phyloP scores from a whole-genome alignment of 2,113 vertebrate species.

The Barbus barbus region DNA sequence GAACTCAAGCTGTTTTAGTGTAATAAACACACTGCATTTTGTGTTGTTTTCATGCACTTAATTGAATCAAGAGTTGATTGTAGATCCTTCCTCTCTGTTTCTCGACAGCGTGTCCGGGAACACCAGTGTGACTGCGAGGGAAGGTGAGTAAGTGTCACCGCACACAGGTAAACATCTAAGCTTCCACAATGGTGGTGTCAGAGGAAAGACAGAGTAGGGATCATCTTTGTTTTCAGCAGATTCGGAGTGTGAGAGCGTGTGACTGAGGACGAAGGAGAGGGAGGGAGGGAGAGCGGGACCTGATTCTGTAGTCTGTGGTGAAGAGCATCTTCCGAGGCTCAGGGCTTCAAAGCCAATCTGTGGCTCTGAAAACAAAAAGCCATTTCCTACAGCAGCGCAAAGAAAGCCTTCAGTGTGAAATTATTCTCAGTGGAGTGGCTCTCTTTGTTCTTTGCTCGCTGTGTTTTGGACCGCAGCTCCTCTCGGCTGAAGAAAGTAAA shows the following conservation, averaged over 20 bases:
- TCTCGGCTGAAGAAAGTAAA: constrained; percentile 35
- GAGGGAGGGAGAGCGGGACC: constrained; percentile 45
- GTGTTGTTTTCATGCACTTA: constrained; percentile 5
- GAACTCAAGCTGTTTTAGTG: background rate
- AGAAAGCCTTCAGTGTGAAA: constrained; percentile 49
- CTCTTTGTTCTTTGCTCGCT: constrained; percentile 46
- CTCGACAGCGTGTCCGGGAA: constrained; percentile 23
- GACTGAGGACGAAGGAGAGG: constrained; percentile 23
- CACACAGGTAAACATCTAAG: constrained; percentile 47
- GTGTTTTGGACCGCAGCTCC: constrained; percentile 21
- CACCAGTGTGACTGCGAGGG: constrained; percentile 15
- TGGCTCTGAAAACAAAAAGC: constrained; percentile 66
- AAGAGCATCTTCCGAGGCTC: constrained; percentile 61
- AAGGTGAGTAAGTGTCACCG: constrained; percentile 56
- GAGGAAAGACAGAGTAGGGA: constrained; percentile 47
- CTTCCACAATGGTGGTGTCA: constrained; percentile 26
- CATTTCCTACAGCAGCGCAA: constrained; percentile 62
- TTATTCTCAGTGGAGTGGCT: constrained; percentile 41
- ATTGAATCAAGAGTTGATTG: constrained; percentile 24
- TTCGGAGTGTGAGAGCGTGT: constrained; percentile 50
- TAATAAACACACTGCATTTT: background rate
- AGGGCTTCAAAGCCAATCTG: constrained; percentile 66
- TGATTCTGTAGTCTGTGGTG: constrained; percentile 63
- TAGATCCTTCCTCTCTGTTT: constrained; percentile 32
- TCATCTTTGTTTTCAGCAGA: constrained; percentile 71